Percentiles rank a stretch among this genome's conserved stretches.
Conservation (phyloP, 2,113 vertebrate genomes). For the Coturnix japonica region DNA sequence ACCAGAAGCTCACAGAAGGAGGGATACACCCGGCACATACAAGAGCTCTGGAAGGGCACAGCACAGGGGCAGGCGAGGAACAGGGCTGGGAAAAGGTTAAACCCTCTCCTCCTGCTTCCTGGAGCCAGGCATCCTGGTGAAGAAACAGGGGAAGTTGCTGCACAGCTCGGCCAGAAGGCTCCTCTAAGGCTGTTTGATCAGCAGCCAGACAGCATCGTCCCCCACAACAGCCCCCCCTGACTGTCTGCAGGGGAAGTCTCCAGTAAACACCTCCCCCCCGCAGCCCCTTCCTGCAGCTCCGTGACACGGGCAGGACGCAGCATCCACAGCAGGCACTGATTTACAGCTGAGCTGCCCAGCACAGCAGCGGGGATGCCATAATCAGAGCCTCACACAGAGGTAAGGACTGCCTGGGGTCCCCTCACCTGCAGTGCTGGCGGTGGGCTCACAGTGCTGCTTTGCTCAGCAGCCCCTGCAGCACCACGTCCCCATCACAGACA, state of each 20-base stretch:
- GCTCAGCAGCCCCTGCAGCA: neutral
- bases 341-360: neutral
- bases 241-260: slow-evolving; percentile 8
- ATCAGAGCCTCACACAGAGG: neutral
- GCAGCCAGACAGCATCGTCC: neutral
- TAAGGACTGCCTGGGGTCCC: neutral
- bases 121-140: neutral
- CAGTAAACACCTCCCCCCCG: neutral
- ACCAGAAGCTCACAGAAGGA: neutral
- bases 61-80: neutral
- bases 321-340: neutral
- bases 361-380: neutral
- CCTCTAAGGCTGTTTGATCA: slow-evolving; percentile 52
- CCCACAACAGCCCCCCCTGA: neutral
- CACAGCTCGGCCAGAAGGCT: slow-evolving; percentile 1
- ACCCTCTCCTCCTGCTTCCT: slow-evolving; percentile 31
- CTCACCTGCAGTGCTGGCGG: neutral
- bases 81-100: slow-evolving; percentile 31
- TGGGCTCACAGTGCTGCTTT: neutral
- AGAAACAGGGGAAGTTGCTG: slow-evolving; percentile 46
- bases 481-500: neutral
- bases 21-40: neutral
- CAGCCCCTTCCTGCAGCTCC: slow-evolving; percentile 19
- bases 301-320: neutral
- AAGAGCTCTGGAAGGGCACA: neutral